Evolutionary conservation across 1,140 invertebrate genomes (phyloP), one percentile per base, ranked within the genome.

Genomic region (Caerostris extrusa): DNA sequence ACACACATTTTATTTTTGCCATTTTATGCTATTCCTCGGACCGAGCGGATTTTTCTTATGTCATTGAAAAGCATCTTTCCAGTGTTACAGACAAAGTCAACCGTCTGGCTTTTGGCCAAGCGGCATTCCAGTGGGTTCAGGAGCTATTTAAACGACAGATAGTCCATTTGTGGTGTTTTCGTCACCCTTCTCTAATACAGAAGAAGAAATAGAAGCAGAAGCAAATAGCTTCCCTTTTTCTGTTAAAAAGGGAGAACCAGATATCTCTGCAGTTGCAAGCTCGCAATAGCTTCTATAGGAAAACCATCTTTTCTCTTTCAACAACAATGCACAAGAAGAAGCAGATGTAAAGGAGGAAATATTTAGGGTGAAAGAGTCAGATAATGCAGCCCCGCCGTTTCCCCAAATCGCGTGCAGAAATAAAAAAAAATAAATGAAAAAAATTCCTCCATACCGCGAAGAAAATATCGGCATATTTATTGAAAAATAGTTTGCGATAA

Each of bases 401-500:
- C 57, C 55, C n/a, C 55, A 58, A 83, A 83, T 57, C 55, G 56
- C 8, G 82, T 55, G 71, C 19, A 88, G 64, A 61, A 64, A 19
- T 34, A 34, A 2, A 34, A 34, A 34, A 34, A 34, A 34, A 34
- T 34, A 34, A 34, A 34, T 34, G 2, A 34, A 34, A 34, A 34
- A 34, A 34, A 34, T 34, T 34, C 34, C n/a, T 61, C n/a, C 60
- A 61, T 88, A 60, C 14, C 50, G 86, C 86, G 50, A 50, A 64
- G 34, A 57, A 64, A 64, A 88, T 88, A 88, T 88, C 86, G 86
- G 86, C 55, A 57, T 64, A 64, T 88, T 88, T 88, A 88, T 88
- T 88, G 86, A 57, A 88, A 88, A 88, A 64, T 88, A 88, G 58
- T 88, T 85, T 85, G 83, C n/a, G 83, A 58, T 85, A 64, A 53